A percentile compares a stretch with the other conserved stretches of the same genome.
These are phyloP conservation scores for mouse (Mus musculus) DNA, from an alignment of 2,113 vertebrate genomes.

Conservation along the genomic window GRCm39 chr14:73730501-73731000, in stretches of 20 bases:
- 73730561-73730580: constrained; percentile 91
- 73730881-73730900: constrained; percentile 95
- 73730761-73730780: constrained; percentile 95
- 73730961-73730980: constrained; percentile 93
- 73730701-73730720: constrained; percentile 91
- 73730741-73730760: constrained; percentile 96
- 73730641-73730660: constrained; percentile 93
- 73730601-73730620: constrained; percentile 85
- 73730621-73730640: constrained; percentile 95
- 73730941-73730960: constrained; percentile 93
- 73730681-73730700: constrained; percentile 92
- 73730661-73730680: constrained; percentile 96
- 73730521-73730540: constrained; percentile 88
- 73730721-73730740: constrained; percentile 95
- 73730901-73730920: constrained; percentile 99
- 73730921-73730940: constrained; percentile 99
- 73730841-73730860: constrained; percentile 93
- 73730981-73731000: constrained; percentile 96
- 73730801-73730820: constrained; percentile 94
- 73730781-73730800: constrained; percentile 94
- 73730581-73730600: constrained; percentile 93
- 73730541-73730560: constrained; percentile 91
- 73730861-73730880: constrained; percentile 98
- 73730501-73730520: background rate
- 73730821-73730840: constrained; percentile 92